Percentiles rank a stretch among this genome's conserved stretches.
These are phyloP conservation scores for Bombus cullumanus DNA, from an alignment of 1,140 invertebrate species.

Conservation along the genomic window DNA sequence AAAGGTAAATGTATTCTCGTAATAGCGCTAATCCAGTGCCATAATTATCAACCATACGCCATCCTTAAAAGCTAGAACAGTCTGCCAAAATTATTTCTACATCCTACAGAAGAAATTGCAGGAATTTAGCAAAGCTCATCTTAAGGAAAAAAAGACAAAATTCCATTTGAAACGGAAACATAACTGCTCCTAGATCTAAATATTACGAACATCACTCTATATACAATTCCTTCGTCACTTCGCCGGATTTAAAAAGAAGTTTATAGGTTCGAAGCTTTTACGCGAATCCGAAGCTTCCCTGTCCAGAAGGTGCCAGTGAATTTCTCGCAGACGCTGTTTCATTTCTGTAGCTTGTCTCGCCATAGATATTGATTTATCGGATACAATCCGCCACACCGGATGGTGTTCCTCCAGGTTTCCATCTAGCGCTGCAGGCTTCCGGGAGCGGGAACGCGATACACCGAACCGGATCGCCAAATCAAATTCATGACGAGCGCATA, in stretches of 20 bases:
- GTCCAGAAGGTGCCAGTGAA: slow-evolving; percentile 12
- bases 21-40: too few relatives aligned
- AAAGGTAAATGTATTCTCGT: too few relatives aligned
- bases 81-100: too few relatives aligned
- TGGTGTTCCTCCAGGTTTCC: slow-evolving; percentile 10
- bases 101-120: too few relatives aligned
- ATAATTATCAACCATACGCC: too few relatives aligned
- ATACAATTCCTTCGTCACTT: not conserved
- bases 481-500: slow-evolving; percentile 33
- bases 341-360: not conserved
- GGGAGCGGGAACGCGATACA: not conserved
- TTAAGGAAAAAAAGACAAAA: not conserved
- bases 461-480: slow-evolving; percentile 23
- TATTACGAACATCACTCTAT: not conserved
- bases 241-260: not conserved
- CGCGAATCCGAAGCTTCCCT: not conserved
- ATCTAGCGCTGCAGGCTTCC: not conserved
- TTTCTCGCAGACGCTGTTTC: slow-evolving; percentile 16
- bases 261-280: not conserved
- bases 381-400: slow-evolving; percentile 14
- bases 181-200: not conserved
- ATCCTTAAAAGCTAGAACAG: too few relatives aligned
- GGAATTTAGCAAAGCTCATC: not conserved
- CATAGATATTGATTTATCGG: slow-evolving; percentile 18
- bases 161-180: not conserved